phyloP scores from a whole-genome alignment of 2,797 vertebrate species.

The Xiphophorus birchmanni region DNA sequence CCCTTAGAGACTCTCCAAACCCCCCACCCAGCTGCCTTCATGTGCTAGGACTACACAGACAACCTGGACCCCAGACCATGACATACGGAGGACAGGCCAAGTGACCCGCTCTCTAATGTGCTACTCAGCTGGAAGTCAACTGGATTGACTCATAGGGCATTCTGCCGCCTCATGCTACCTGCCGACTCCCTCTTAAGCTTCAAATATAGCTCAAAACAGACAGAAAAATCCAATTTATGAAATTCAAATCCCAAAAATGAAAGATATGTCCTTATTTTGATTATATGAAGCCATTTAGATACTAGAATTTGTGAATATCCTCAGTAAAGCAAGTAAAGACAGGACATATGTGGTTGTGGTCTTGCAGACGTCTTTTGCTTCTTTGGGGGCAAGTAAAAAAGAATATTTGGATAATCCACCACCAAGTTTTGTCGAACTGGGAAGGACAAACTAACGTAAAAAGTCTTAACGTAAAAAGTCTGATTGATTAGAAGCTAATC shows the following conservation, averaged over 20 bases:
- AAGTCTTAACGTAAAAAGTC: neutral
- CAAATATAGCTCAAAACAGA: neutral
- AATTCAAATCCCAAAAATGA: neutral
- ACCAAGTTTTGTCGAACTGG: neutral
- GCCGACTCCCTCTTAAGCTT: neutral
- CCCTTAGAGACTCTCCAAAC: slow-evolving; percentile 18
- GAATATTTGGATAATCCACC: neutral
- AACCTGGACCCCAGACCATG: slow-evolving; percentile 78
- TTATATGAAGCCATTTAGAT: neutral
- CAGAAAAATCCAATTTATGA: neutral
- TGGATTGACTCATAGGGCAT: slow-evolving; percentile 47
- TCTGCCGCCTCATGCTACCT: slow-evolving; percentile 45
- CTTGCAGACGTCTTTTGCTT: neutral
- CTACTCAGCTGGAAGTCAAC: slow-evolving; percentile 75
- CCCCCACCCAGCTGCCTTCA: slow-evolving; percentile 72
- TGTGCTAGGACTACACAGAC: slow-evolving; percentile 67
- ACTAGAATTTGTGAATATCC: neutral
- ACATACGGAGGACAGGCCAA: slow-evolving; percentile 81
- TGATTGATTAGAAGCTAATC: too few species aligned
- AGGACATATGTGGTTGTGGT: neutral
- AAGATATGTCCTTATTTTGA: neutral
- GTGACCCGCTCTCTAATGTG: slow-evolving; percentile 63
- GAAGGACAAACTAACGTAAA: neutral
- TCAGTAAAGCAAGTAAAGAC: neutral
- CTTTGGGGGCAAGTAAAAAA: neutral